A percentile compares a stretch with the other conserved stretches of the same genome.
Conservation (phyloP, 2,797 vertebrate genomes). For the Hylomyscus alleni region DNA sequence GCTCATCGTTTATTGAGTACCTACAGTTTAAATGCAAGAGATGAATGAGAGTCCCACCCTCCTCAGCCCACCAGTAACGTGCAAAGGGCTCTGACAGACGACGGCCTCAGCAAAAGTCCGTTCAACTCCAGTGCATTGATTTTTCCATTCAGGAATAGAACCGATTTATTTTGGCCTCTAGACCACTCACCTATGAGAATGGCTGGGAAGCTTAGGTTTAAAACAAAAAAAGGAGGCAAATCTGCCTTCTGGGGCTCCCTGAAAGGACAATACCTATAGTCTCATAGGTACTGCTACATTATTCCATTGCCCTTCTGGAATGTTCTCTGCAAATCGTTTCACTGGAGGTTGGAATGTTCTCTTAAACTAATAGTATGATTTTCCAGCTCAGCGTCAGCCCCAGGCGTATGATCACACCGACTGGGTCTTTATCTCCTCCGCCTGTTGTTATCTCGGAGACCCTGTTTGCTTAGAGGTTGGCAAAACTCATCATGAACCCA, state of each 20-base stretch:
- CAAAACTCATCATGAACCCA: slow-evolving; percentile 51
- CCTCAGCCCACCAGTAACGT: not conserved
- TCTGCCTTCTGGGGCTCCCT: not conserved
- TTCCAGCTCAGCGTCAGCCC: not conserved
- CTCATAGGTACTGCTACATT: not conserved
- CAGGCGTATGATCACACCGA: not conserved
- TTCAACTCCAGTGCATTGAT: slow-evolving; percentile 34
- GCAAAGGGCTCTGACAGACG: not conserved
- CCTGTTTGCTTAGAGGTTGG: not conserved
- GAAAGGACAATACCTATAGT: not conserved
- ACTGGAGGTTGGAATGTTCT: not conserved
- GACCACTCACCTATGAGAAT: not conserved
- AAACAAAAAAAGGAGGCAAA: slow-evolving; percentile 13
- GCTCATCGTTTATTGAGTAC: not conserved
- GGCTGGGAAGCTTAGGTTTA: slow-evolving; percentile 41
- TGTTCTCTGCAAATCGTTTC: slow-evolving; percentile 9
- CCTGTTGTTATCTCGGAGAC: not conserved
- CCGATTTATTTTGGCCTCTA: not conserved
- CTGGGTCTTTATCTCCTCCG: slow-evolving; percentile 18
- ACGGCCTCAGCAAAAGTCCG: slow-evolving; percentile 29
- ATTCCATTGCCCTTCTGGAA: not conserved
- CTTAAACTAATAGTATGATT: not conserved
- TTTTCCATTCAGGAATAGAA: slow-evolving; percentile 52
- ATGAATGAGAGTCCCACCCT: slow-evolving; percentile 3
- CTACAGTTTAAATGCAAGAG: slow-evolving; percentile 3